These are phyloP conservation scores for Tolmerus cingulatus DNA, from an alignment of 2,888 invertebrate species.

Conservation along the genomic window DNA sequence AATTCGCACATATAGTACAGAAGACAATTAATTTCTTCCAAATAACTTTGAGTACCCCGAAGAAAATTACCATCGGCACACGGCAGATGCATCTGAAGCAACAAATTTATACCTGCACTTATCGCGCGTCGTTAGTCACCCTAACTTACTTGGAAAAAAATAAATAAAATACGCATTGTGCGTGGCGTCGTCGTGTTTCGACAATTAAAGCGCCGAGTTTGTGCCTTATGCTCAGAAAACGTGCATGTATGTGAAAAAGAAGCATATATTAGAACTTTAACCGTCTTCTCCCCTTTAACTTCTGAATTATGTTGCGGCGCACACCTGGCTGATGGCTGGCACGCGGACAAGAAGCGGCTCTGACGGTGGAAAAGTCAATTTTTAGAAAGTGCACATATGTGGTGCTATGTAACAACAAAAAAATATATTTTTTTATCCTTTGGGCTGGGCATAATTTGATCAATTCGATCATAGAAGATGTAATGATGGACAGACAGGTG, in stretches of 20 bases:
- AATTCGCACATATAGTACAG: background rate
- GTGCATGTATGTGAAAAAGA: background rate
- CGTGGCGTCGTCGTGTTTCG: background rate
- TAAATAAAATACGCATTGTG: background rate
- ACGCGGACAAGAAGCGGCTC: background rate
- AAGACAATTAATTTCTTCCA: background rate
- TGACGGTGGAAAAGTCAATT: background rate
- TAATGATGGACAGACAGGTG: background rate
- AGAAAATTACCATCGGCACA: background rate
- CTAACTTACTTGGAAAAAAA: background rate
- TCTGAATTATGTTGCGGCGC: background rate
- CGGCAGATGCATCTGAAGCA: background rate
- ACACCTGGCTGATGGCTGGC: conserved; percentile 8
- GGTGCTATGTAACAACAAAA: background rate
- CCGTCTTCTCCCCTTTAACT: background rate
- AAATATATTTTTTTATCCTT: background rate
- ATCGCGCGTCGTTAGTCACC: background rate
- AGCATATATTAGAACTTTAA: background rate
- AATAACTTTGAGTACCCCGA: background rate
- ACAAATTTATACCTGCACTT: background rate
- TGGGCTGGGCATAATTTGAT: background rate
- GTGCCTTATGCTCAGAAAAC: background rate
- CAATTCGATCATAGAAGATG: background rate
- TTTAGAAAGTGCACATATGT: background rate
- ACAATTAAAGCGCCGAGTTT: background rate